Evolutionary conservation across 2,888 invertebrate species (phyloP).

Genomic region (Matsumyia berberina): DNA sequence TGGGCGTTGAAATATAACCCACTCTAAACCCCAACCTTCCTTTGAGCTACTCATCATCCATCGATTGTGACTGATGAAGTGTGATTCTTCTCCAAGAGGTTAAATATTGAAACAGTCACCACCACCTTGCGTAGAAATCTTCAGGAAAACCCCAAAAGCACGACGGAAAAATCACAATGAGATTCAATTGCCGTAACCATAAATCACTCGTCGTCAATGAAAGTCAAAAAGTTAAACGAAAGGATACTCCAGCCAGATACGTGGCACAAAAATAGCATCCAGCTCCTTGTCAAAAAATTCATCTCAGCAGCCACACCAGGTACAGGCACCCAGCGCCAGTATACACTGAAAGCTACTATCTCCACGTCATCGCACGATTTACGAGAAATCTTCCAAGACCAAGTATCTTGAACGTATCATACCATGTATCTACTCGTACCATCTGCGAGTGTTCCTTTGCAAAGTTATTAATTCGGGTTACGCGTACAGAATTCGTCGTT

Average conservation of each 20-base stretch:
- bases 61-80: too few species aligned
- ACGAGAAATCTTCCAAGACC: conserved; percentile 14
- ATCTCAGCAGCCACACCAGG: conserved; percentile 38
- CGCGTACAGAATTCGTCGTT: conserved; percentile 24
- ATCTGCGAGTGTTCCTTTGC: conserved; percentile 10
- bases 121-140: too few species aligned
- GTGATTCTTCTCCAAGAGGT: too few species aligned
- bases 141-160: too few species aligned
- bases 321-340: not conserved
- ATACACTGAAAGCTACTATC: conserved; percentile 4
- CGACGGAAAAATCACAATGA: not conserved
- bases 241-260: conserved; percentile 30
- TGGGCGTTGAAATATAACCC: too few species aligned
- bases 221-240: conserved; percentile 49
- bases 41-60: too few species aligned
- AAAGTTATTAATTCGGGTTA: conserved; percentile 58
- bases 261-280: conserved; percentile 33
- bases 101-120: too few species aligned
- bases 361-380: conserved; percentile 13
- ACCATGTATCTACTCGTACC: not conserved
- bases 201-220: conserved; percentile 29
- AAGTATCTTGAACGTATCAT: conserved; percentile 41
- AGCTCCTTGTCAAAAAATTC: conserved; percentile 45
- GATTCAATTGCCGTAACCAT: conserved; percentile 4
- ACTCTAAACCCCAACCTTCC: too few species aligned